phyloP scores from a whole-genome alignment of 2,113 vertebrate species.

The Poeciliopsis occidentalis region DNA sequence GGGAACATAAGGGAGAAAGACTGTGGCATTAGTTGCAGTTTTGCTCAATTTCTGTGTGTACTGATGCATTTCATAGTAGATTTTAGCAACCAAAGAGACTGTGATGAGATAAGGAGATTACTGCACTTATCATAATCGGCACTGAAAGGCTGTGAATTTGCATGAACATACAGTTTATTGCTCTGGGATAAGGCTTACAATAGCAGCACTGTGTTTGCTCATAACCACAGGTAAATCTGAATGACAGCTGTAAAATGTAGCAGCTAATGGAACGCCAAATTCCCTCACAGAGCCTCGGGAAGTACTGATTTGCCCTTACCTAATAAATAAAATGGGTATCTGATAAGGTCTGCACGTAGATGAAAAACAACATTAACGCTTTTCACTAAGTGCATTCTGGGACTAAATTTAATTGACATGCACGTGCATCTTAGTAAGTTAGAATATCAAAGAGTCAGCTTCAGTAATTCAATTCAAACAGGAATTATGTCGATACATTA shows the following conservation, averaged over 20 bases:
- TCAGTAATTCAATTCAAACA: background rate
- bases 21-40: slow-evolving; percentile 71
- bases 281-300: slow-evolving; percentile 48
- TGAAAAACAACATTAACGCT: slow-evolving; percentile 32
- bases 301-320: slow-evolving; percentile 56
- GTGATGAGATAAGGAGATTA: slow-evolving; percentile 83
- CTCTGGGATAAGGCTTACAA: slow-evolving; percentile 73
- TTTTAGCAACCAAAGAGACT: slow-evolving; percentile 79
- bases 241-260: slow-evolving; percentile 74
- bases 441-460: background rate
- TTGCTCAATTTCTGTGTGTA: slow-evolving; percentile 75
- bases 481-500: background rate
- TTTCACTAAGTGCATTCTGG: background rate
- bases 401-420: background rate
- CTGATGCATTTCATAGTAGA: slow-evolving; percentile 80
- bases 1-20: slow-evolving; percentile 57
- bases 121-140: slow-evolving; percentile 82
- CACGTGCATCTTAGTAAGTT: background rate
- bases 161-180: slow-evolving; percentile 76
- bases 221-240: slow-evolving; percentile 80
- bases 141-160: slow-evolving; percentile 76
- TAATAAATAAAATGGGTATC: slow-evolving; percentile 66
- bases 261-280: slow-evolving; percentile 68
- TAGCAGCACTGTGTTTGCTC: slow-evolving; percentile 62
- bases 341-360: slow-evolving; percentile 50